Evolutionary conservation across 2,888 invertebrate genomes (phyloP).

Genomic region (Hemithea aestivaria): DNA sequence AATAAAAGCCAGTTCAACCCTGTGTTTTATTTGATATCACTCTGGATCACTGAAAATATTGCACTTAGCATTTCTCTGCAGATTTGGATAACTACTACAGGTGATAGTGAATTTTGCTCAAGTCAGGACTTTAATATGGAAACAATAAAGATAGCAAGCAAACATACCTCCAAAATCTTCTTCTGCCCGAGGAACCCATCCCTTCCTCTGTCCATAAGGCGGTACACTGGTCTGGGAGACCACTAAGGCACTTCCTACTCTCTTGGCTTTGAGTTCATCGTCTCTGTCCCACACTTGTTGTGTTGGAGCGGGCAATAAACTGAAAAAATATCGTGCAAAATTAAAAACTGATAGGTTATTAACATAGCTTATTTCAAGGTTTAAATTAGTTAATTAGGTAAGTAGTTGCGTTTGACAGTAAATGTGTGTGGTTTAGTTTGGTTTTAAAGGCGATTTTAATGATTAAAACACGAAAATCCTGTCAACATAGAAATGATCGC

Average conservation of each 20-base stretch:
- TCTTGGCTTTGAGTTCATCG: constrained; percentile 83
- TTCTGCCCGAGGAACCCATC: constrained; percentile 93
- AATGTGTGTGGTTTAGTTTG: too few relatives aligned
- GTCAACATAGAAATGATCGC: neutral
- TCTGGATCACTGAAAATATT: too few relatives aligned
- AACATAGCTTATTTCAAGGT: constrained; percentile 10
- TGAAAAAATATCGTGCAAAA: constrained; percentile 49
- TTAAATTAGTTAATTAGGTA: too few relatives aligned
- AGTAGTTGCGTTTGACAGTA: too few relatives aligned
- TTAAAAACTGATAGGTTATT: constrained; percentile 6
- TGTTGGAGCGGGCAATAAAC: constrained; percentile 91
- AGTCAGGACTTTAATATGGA: too few relatives aligned
- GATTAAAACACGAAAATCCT: constrained; percentile 1
- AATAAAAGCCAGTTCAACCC: too few relatives aligned
- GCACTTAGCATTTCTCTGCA: too few relatives aligned
- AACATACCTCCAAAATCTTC: constrained; percentile 82
- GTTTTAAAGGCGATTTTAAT: too few relatives aligned
- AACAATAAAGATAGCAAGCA: too few relatives aligned
- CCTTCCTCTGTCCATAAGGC: constrained; percentile 96
- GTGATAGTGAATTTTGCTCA: too few relatives aligned
- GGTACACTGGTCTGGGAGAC: constrained; percentile 90
- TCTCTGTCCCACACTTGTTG: constrained; percentile 94
- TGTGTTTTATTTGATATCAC: too few relatives aligned
- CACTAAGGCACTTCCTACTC: constrained; percentile 82
- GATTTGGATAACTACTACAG: too few relatives aligned